Conservation (phyloP, 2,888 invertebrate genomes). For the Apodemia duryi region DNA sequence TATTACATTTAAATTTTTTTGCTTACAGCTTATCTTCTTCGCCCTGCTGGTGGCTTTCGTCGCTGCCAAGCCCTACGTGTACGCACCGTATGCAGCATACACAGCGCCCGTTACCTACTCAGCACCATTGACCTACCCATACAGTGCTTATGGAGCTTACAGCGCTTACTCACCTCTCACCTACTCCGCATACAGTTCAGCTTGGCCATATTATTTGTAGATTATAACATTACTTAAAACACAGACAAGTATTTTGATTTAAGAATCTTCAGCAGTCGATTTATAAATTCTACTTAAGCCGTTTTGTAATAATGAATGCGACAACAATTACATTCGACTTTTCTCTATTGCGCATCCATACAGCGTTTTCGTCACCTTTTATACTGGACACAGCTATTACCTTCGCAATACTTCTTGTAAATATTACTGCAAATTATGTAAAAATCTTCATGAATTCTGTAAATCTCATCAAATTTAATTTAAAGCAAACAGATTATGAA, state of each 20-base stretch:
- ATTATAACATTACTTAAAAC: neutral
- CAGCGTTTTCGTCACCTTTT: too few species aligned
- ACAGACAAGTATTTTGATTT: neutral
- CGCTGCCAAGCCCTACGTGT: constrained; percentile 46
- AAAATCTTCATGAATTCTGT: too few species aligned
- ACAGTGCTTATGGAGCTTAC: constrained; percentile 50
- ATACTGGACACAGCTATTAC: too few species aligned
- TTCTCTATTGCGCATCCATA: too few species aligned
- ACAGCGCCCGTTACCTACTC: constrained; percentile 43
- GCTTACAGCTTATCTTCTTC: constrained; percentile 70
- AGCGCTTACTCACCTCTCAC: constrained; percentile 46
- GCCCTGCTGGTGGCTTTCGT: constrained; percentile 69
- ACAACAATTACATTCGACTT: neutral
- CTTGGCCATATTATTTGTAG: constrained; percentile 42
- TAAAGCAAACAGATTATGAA: too few species aligned
- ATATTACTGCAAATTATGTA: too few species aligned
- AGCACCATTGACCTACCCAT: constrained; percentile 42
- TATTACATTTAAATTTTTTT: constrained; percentile 16
- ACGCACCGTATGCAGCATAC: constrained; percentile 46
- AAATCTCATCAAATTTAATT: too few species aligned
- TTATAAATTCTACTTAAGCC: neutral
- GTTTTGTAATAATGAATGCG: neutral
- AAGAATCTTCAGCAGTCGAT: neutral
- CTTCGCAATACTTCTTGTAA: too few species aligned
- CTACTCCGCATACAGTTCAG: constrained; percentile 44